Evolutionary conservation across 2,113 vertebrate species (phyloP), one percentile per base, ranked within the genome.

Genomic region (Corythoichthys intestinalis): DNA sequence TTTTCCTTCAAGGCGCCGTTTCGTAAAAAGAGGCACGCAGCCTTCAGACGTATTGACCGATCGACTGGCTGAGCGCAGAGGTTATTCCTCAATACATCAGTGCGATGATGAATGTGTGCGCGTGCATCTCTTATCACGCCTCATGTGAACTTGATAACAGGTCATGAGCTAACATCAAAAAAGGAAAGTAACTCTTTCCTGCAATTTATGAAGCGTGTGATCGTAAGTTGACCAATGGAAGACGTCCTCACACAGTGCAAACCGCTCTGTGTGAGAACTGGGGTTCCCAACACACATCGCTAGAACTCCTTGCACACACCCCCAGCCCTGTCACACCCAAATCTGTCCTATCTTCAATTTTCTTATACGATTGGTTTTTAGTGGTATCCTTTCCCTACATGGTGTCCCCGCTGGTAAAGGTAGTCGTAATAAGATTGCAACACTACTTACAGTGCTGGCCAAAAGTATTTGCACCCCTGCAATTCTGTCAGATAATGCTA

Each of bases 41-140:
- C 65, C 47, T 49, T 49, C 75, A 28, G 72, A 72, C 71, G 59
- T 65, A 56, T 67, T 65, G 75, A 81, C 66, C 72, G 86, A 86
- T 87, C 76, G 78, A 83, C 67, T 66, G 72, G 71, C 71, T 84
- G 72, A 76, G 65, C 67, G 35, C 52, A 61, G 48, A 72, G 64
- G 73, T 76, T 70, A 78, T 76, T 69, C 57, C 61, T 71, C 73
- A 68, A 81, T 82, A 82, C 78, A 84, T 85, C 80, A 79, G 80
- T 49, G 38, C 65, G 69, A 76, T 81, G 77, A 85, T 73, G 71
- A 83, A 82, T 78, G 72, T 6, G 47, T 49, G 58, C 57, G 49
- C 52, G 70, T 75, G 82, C 82, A 75, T 73, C 17, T 0, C 37
- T 34, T 70, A 72, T 49, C 38, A 52, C 66, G 59, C 17, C 37